Evolutionary conservation across 2,888 invertebrate species (phyloP).

Genomic region (Antheraea assamensis): DNA sequence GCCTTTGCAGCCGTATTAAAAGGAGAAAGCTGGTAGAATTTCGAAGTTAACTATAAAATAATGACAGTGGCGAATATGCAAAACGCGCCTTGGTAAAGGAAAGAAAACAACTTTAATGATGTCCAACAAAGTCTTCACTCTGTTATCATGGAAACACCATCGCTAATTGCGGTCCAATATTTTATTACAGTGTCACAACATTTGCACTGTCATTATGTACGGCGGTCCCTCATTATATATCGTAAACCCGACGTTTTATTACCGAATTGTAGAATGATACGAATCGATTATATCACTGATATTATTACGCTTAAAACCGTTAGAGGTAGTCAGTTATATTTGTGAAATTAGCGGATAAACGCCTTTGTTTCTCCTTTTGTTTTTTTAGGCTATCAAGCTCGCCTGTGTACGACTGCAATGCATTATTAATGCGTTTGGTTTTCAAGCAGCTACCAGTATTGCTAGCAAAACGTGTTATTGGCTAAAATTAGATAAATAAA

Average conservation of each 20-base stretch:
- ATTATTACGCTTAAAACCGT: background rate
- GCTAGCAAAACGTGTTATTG: no score
- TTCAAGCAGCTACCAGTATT: no score
- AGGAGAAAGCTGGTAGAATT: no score
- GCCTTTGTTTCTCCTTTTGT: background rate
- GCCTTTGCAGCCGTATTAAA: no score
- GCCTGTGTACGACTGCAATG: no score
- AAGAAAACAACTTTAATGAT: constrained; percentile 1
- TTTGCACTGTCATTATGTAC: constrained; percentile 6
- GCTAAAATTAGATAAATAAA: no score
- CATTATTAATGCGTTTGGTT: no score
- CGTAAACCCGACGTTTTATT: constrained; percentile 7
- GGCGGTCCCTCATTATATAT: constrained; percentile 3
- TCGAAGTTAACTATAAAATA: background rate
- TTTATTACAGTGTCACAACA: constrained; percentile 9
- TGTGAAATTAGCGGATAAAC: background rate
- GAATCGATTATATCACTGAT: background rate
- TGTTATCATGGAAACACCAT: constrained; percentile 6
- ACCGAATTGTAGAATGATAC: background rate
- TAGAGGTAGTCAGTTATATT: background rate
- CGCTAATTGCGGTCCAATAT: constrained; percentile 7
- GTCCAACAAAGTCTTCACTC: background rate
- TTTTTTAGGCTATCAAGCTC: background rate
- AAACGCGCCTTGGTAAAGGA: background rate
- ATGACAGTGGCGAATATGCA: constrained; percentile 9